A percentile compares a stretch with the other conserved stretches of the same genome.
These are phyloP conservation scores for Borostomias antarcticus DNA, from an alignment of 2,797 vertebrate genomes.

Conservation along the genomic window DNA sequence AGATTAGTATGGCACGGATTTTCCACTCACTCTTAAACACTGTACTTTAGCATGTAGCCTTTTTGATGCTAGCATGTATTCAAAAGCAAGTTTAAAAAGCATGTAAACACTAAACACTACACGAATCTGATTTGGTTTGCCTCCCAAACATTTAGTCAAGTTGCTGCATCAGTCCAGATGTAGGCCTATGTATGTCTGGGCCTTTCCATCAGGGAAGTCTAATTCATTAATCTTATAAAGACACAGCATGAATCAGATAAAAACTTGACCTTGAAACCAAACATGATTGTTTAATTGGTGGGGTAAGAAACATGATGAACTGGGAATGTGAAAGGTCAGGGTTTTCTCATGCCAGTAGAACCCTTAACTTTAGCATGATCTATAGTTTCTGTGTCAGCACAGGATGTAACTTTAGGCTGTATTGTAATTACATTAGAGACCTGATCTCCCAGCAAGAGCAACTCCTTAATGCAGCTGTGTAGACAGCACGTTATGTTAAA, in stretches of 20 bases:
- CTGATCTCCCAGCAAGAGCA: constrained; percentile 25
- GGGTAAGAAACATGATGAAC: constrained; percentile 41
- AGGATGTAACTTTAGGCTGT: constrained; percentile 46
- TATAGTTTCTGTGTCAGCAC: too few relatives aligned
- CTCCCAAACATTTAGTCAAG: neutral
- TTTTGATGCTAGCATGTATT: too few relatives aligned
- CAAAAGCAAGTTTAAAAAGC: too few relatives aligned
- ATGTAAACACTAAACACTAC: too few relatives aligned
- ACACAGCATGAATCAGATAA: constrained; percentile 48
- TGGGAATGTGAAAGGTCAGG: constrained; percentile 50
- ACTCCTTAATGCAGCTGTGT: constrained; percentile 37
- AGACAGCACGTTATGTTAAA: constrained; percentile 6
- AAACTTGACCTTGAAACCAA: constrained; percentile 54
- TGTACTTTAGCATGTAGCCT: too few relatives aligned
- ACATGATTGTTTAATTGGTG: constrained; percentile 56
- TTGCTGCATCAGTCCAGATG: neutral
- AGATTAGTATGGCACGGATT: neutral
- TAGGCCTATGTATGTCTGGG: constrained; percentile 11
- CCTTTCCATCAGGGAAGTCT: constrained; percentile 40
- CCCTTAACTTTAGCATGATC: too few relatives aligned
- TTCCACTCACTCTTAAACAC: constrained; percentile 1
- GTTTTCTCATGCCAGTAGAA: constrained; percentile 58
- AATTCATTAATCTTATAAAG: constrained; percentile 45
- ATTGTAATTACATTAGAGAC: constrained; percentile 52
- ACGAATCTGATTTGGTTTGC: neutral